A percentile compares a stretch with the other conserved stretches of the same genome.
Evolutionary conservation across 1,140 invertebrate genomes (phyloP).

Genomic region (Drosophila obscura): DNA sequence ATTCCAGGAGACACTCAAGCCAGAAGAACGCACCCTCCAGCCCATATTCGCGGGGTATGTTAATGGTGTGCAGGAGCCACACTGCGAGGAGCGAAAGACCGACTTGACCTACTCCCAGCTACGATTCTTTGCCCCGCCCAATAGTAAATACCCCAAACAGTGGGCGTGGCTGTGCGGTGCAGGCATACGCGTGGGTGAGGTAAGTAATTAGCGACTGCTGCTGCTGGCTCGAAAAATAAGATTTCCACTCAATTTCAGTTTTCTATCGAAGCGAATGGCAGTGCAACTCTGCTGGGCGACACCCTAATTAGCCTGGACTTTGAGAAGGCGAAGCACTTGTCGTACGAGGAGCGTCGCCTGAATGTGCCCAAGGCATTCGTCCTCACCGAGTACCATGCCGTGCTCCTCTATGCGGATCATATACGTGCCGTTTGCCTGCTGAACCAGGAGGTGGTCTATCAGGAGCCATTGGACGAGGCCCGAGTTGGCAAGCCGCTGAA

Average conservation of each 20-base stretch:
- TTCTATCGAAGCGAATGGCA: conserved; percentile 45
- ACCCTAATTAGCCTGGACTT: conserved; percentile 65
- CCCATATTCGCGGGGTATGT: conserved; percentile 93
- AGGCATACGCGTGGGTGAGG: conserved; percentile 70
- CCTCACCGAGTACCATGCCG: conserved; percentile 95
- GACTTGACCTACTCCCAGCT: conserved; percentile 91
- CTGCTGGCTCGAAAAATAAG: background rate
- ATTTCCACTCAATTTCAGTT: conserved; percentile 20
- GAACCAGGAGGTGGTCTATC: conserved; percentile 94
- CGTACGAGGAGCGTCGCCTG: conserved; percentile 72
- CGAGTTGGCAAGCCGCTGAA: conserved; percentile 91
- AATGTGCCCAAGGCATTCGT: conserved; percentile 90
- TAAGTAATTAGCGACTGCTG: background rate
- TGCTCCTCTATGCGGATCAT: conserved; percentile 92
- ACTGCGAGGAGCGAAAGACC: conserved; percentile 88
- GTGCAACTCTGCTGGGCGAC: conserved; percentile 49
- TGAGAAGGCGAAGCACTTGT: conserved; percentile 61
- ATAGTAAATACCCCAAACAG: conserved; percentile 88
- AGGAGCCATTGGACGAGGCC: conserved; percentile 91
- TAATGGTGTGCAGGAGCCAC: conserved; percentile 83
- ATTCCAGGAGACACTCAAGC: conserved; percentile 90
- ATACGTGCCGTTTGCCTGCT: conserved; percentile 93
- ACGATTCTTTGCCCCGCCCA: conserved; percentile 90
- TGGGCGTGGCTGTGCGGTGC: conserved; percentile 91
- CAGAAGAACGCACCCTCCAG: conserved; percentile 88